A percentile compares a stretch with the other conserved stretches of the same genome.
These are phyloP conservation scores for Caenorhabditis remanei DNA, from an alignment of 1,140 invertebrate genomes.

Conservation along the genomic window DNA sequence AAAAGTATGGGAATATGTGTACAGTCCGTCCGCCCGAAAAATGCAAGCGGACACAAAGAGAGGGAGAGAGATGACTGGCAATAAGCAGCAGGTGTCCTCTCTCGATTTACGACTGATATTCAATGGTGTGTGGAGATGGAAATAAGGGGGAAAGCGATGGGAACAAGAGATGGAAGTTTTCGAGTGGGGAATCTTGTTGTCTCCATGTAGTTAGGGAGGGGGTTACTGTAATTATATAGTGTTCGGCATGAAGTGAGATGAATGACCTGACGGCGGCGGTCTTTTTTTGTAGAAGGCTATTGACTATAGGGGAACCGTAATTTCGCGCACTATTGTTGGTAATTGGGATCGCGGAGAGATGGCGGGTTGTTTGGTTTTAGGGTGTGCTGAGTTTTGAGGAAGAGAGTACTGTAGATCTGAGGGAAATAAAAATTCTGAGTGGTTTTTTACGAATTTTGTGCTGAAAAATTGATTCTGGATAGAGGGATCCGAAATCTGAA, in stretches of 20 bases:
- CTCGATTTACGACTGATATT: constrained; percentile 42
- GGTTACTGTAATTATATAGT: constrained; percentile 48
- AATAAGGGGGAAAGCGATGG: not conserved
- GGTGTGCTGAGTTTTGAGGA: not conserved
- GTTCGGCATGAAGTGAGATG: constrained; percentile 3
- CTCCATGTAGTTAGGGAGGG: not conserved
- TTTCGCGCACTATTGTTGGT: constrained; percentile 32
- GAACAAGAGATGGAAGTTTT: not conserved
- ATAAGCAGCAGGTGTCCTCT: constrained; percentile 47
- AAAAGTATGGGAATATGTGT: not conserved
- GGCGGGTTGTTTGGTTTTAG: not conserved
- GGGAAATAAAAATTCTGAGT: too few species aligned
- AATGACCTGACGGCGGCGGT: constrained; percentile 28
- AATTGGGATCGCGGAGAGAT: not conserved
- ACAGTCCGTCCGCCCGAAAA: not conserved
- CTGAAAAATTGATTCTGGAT: too few species aligned
- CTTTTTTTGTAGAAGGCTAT: not conserved
- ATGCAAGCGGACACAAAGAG: not conserved
- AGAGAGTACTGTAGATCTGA: not conserved
- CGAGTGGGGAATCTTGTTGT: not conserved
- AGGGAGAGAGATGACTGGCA: constrained; percentile 2
- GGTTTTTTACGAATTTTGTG: too few species aligned
- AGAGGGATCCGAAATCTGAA: too few species aligned
- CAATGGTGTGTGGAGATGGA: constrained; percentile 37
- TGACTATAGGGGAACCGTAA: not conserved